Evolutionary conservation across 2,888 invertebrate species (phyloP).

Genomic region (Lepidocyrtinus sp.): DNA sequence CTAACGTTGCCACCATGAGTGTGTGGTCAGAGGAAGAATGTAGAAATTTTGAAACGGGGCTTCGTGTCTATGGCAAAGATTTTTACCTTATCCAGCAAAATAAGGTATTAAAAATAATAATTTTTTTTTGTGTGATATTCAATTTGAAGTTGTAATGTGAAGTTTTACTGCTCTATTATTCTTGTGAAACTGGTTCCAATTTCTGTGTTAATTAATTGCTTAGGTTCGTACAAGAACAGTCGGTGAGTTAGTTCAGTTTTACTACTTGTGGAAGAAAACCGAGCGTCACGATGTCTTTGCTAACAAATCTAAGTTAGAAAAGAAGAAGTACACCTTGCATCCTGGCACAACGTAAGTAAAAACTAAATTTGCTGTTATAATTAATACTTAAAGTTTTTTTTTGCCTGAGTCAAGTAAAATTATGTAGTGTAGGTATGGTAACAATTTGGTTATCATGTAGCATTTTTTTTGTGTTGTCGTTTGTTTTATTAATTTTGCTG

Average conservation of each 20-base stretch:
- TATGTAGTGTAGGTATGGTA: not conserved
- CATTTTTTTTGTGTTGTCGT: conserved; percentile 37
- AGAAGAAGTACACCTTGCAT: conserved; percentile 92
- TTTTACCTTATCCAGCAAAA: conserved; percentile 94
- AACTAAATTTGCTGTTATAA: conserved; percentile 15
- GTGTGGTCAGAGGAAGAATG: conserved; percentile 98
- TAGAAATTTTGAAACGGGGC: conserved; percentile 95
- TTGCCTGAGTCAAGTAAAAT: too few species aligned
- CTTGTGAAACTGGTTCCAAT: not conserved
- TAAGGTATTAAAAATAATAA: conserved; percentile 77
- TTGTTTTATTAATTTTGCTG: conserved; percentile 22
- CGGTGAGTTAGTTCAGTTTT: conserved; percentile 96
- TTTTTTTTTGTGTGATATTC: not conserved
- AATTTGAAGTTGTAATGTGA: not conserved
- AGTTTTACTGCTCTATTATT: not conserved
- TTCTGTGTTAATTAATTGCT: too few species aligned
- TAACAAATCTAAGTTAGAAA: conserved; percentile 89
- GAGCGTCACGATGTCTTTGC: conserved; percentile 94
- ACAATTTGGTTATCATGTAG: not conserved
- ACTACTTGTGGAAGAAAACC: conserved; percentile 96
- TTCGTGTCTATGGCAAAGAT: conserved; percentile 95
- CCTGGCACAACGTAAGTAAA: conserved; percentile 85
- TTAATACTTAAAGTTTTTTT: not conserved
- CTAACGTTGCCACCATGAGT: conserved; percentile 83
- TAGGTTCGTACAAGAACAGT: conserved; percentile 92